A percentile compares a stretch with the other conserved stretches of the same genome.
Conservation (phyloP, 2,888 invertebrate species). For the Lordiphosa fenestrarum region DNA sequence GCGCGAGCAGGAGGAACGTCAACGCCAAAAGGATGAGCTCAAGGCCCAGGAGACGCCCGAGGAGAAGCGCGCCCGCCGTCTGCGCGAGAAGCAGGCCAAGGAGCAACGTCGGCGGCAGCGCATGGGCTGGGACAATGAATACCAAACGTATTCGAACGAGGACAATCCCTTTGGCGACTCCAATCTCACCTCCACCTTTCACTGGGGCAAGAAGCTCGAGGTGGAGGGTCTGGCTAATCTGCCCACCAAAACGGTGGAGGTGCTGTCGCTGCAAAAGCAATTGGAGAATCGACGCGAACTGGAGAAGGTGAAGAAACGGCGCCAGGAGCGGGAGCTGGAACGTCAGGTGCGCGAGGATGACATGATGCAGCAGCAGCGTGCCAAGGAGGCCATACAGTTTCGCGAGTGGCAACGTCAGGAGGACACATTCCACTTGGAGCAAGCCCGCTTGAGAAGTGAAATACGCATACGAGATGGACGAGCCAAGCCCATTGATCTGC, state of each 20-base stretch:
- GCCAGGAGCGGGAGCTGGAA: slow-evolving; percentile 93
- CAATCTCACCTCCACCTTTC: slow-evolving; percentile 95
- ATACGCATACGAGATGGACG: slow-evolving; percentile 98
- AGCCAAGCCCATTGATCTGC: slow-evolving; percentile 98
- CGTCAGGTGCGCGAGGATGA: slow-evolving; percentile 91
- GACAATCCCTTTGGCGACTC: slow-evolving; percentile 99
- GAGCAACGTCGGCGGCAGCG: slow-evolving; percentile 92
- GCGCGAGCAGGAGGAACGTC: slow-evolving; percentile 84
- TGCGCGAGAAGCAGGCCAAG: slow-evolving; percentile 95
- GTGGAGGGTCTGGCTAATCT: slow-evolving; percentile 93
- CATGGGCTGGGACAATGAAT: slow-evolving; percentile 99
- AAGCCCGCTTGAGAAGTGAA: slow-evolving; percentile 94
- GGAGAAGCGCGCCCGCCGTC: slow-evolving; percentile 91
- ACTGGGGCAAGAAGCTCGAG: slow-evolving; percentile 97
- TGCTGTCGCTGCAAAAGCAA: slow-evolving; percentile 91
- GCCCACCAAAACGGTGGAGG: slow-evolving; percentile 89
- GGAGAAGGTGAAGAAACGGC: slow-evolving; percentile 95
- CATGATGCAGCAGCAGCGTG: slow-evolving; percentile 90
- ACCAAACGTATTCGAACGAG: slow-evolving; percentile 97
- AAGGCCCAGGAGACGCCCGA: slow-evolving; percentile 97
- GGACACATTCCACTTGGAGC: slow-evolving; percentile 98
- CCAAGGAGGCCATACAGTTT: slow-evolving; percentile 94
- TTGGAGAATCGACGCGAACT: slow-evolving; percentile 94
- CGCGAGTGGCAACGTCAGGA: slow-evolving; percentile 98
- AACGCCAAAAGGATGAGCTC: slow-evolving; percentile 86